These are phyloP conservation scores for Mylabris phalerata DNA, from an alignment of 1,140 invertebrate genomes.

Conservation along the genomic window DNA sequence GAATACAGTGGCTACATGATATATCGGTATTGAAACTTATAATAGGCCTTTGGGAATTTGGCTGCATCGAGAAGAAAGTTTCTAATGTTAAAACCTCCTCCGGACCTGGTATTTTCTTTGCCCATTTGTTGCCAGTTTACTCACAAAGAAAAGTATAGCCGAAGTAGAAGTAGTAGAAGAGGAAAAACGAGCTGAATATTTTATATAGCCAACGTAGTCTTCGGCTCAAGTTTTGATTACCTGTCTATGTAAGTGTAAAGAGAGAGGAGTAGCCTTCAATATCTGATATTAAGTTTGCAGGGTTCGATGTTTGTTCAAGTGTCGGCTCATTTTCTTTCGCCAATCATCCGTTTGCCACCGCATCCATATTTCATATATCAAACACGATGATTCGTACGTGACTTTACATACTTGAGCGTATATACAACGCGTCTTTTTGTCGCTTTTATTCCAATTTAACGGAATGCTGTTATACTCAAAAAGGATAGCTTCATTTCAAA, in stretches of 20 bases:
- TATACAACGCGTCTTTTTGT: not conserved
- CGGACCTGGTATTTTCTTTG: not conserved
- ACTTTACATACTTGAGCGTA: slow-evolving; percentile 1
- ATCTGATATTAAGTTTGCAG: slow-evolving; percentile 19
- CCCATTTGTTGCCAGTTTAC: slow-evolving; percentile 33
- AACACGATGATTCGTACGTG: slow-evolving; percentile 7
- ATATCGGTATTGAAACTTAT: slow-evolving; percentile 43
- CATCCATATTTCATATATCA: slow-evolving; percentile 13
- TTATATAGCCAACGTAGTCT: too few relatives aligned
- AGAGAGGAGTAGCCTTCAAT: slow-evolving; percentile 6
- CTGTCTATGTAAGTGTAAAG: slow-evolving; percentile 15
- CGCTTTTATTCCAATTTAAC: not conserved
- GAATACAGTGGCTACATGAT: slow-evolving; percentile 36
- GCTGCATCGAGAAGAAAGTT: slow-evolving; percentile 23
- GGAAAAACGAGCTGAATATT: slow-evolving; percentile 31
- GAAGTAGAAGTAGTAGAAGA: not conserved
- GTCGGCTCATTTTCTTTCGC: slow-evolving; percentile 6
- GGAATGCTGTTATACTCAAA: too few relatives aligned
- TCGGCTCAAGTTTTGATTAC: slow-evolving; percentile 29
- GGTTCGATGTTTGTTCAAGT: slow-evolving; percentile 5
- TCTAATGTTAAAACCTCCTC: slow-evolving; percentile 16
- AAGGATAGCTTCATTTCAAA: too few relatives aligned
- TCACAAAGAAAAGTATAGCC: slow-evolving; percentile 10
- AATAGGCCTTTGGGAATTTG: slow-evolving; percentile 39
- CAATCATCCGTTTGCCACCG: not conserved